Evolutionary conservation across 2,797 vertebrate species (phyloP).

Genomic region (Spondyliosoma cantharus): DNA sequence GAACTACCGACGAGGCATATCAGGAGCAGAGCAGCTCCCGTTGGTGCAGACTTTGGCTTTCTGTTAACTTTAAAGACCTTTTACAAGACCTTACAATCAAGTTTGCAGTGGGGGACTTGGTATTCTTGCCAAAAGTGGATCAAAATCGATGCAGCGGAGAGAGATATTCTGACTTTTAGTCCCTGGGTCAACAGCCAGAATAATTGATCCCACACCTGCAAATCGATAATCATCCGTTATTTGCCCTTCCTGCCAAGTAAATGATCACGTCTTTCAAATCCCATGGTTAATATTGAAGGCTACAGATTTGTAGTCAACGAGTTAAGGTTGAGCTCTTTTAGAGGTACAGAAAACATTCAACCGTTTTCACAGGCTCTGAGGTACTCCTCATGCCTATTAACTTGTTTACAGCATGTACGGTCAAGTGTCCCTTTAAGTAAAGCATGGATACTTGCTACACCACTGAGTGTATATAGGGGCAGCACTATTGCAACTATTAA

Average conservation of each 20-base stretch:
- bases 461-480: neutral
- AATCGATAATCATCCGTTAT: conserved; percentile 10
- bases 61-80: no score
- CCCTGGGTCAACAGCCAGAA: neutral
- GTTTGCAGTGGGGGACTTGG: neutral
- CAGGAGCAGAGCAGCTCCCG: no score
- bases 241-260: conserved; percentile 1
- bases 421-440: conserved; percentile 10
- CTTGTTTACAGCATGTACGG: neutral
- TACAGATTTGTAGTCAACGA: neutral
- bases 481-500: conserved; percentile 12
- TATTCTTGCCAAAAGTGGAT: neutral
- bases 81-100: neutral
- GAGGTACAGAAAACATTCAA: neutral
- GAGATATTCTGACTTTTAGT: conserved; percentile 13
- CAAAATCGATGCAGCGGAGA: conserved; percentile 1
- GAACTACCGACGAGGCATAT: no score
- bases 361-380: neutral
- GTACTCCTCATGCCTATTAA: conserved; percentile 5
- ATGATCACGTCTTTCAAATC: conserved; percentile 8
- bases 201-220: conserved; percentile 1
- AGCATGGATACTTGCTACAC: conserved; percentile 7
- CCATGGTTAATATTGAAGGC: neutral
- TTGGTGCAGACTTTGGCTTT: no score
- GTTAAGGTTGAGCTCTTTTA: neutral